Base-by-base conservation (phyloP, 2,888 invertebrate species). In the Leptura quadrifasciata region DNA sequence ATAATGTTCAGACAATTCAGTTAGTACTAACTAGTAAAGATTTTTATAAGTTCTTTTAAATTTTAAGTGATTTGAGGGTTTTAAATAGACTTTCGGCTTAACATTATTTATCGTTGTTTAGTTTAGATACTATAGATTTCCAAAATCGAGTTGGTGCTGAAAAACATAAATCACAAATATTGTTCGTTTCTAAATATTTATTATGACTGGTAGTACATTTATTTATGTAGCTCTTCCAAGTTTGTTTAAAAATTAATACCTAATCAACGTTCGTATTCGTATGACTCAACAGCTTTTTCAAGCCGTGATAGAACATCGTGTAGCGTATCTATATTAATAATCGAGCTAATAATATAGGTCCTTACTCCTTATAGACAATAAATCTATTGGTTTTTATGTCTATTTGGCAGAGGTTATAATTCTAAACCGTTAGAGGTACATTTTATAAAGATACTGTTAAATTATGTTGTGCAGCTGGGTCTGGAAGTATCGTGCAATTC, bases 391-490 rank as follows among this genome's bases (percentile, higher is more conserved):
- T 47, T 47, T 47, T 47, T 47, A 47, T n/a, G 15, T n/a, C 47
- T 47, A n/a, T 39, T 39, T 39, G 39, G n/a, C n/a, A 15, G 47
- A 47, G 47, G 47, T n/a, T 47, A 47, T 47, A 47, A 15, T 47
- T 47, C 15, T 1, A 47, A n/a, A n/a, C 47, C 15, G 47, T 47
- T 47, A n/a, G n/a, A n/a, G 47, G n/a, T 47, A 47, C 47, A 47
- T 4, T 47, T 15, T 47, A 47, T 47, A 47, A 15, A 47, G 1
- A n/a, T n/a, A 47, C 15, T 39, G 39, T 39, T 39, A 39, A 39
- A 39, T 39, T 39, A 39, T 39, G 39, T 39, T 47, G 47, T n/a
- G 47, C 47, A 47, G 47, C 47, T 47, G n/a, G 10, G 47, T n/a
- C 12, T 47, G 15, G 47, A 8, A 35, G 15, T 47, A 47, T n/a